Evolutionary conservation across 1,140 invertebrate species (phyloP), one percentile per base, ranked within the genome.

Genomic region (Drosophila yakuba): DNA sequence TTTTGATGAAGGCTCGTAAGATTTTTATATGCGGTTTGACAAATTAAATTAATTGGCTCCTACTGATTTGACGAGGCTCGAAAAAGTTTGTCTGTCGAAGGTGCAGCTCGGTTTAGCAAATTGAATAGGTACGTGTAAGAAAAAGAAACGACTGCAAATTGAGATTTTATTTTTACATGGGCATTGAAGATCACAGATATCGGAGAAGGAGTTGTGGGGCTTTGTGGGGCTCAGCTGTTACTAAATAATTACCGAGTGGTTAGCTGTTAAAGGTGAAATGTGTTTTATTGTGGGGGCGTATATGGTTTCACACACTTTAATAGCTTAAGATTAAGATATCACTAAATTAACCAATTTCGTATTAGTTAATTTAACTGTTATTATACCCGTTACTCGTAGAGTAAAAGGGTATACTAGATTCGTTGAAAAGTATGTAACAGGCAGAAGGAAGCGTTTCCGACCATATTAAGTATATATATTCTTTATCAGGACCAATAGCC

Each of bases 31-130:
- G 74, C 39, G 74, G 74, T 44, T 61, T 77, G 74, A 77, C 74
- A 77, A 77, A 77, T 77, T 77, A 77, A 77, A 77, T 77, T 77
- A 77, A 77, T 77, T 77, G 74, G 63, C 57, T 77, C 44, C 32
- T 35, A 51, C 62, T 77, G 38, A 39, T 50, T 10, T 32, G 44
- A 50, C 64, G 50, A 69, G 25, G 62, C 55, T 67, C 52, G 43
- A 75, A 74, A 39, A 43, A 54, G 75, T 66, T 75, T 72, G 45
- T 39, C 39, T 23, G 48, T 39, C 32, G 41, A 28, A 66, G 73
- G 68, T 62, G 68, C 69, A 73, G 68, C 56, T 45, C 50, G 17
- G 51, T 15, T 38, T 75, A 61, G 73, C 61, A 61, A 61, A 61
- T 73, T 58, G 51, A 52, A 72, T 45, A 54, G 52, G 45, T 68